Evolutionary conservation across 2,113 vertebrate genomes (phyloP).

Genomic region (Mustelus asterias): DNA sequence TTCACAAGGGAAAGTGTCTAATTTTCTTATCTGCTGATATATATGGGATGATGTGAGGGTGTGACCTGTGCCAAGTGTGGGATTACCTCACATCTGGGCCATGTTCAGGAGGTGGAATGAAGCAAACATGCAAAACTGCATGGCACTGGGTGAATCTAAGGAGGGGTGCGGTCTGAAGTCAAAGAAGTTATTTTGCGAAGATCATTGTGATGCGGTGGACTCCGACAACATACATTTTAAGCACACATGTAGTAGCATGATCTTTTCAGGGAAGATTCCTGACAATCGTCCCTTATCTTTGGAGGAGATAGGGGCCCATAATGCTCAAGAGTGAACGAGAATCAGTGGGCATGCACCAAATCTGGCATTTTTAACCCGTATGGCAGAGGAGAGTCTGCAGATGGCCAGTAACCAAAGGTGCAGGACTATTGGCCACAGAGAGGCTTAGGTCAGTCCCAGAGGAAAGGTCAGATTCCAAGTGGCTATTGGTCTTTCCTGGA

Average conservation of each 20-base stretch:
- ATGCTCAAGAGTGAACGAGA: background rate
- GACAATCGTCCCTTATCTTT: too few relatives aligned
- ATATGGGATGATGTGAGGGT: too few relatives aligned
- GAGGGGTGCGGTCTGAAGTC: too few relatives aligned
- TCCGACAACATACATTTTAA: background rate
- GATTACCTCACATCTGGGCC: too few relatives aligned
- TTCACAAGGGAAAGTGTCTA: background rate
- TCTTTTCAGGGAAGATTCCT: background rate
- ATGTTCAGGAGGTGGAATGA: background rate
- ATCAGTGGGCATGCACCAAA: background rate
- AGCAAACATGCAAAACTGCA: background rate
- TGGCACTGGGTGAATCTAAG: too few relatives aligned
- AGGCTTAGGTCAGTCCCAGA: background rate
- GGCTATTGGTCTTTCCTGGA: too few relatives aligned
- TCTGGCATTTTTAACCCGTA: too few relatives aligned
- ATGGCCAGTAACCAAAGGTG: background rate
- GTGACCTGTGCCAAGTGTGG: too few relatives aligned
- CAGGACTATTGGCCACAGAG: background rate
- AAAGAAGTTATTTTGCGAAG: too few relatives aligned
- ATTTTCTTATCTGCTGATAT: too few relatives aligned
- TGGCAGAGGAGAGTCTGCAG: background rate
- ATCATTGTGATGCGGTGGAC: background rate
- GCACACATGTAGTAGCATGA: background rate
- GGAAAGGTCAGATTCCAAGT: too few relatives aligned
- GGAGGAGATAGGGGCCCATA: background rate